Evolutionary conservation across 2,888 invertebrate genomes (phyloP).

Genomic region (Acanthococcus lagerstroemiae): DNA sequence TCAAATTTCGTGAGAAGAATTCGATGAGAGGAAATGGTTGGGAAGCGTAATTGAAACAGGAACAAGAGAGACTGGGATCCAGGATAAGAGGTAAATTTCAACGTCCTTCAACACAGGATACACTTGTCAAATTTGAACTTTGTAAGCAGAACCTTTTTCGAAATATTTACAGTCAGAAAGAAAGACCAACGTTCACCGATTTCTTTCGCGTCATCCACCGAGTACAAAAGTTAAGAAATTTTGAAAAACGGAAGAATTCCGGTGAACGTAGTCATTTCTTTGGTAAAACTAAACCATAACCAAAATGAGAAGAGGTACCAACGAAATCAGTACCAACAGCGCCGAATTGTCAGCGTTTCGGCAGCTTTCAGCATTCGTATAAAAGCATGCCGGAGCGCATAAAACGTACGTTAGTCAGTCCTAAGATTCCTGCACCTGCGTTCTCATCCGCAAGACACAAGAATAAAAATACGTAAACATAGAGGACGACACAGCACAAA

Average conservation of each 20-base stretch:
- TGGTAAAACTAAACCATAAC: conserved; percentile 7
- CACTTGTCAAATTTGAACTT: too few relatives aligned
- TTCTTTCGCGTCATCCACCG: too few relatives aligned
- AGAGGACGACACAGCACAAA: conserved; percentile 33
- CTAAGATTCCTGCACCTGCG: conserved; percentile 11
- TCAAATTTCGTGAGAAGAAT: too few relatives aligned
- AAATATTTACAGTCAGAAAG: too few relatives aligned
- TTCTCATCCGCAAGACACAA: conserved; percentile 10
- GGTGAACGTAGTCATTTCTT: not conserved
- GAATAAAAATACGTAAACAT: conserved; percentile 24
- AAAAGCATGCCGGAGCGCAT: not conserved
- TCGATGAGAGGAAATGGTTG: too few relatives aligned
- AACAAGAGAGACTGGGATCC: too few relatives aligned
- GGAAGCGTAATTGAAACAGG: too few relatives aligned
- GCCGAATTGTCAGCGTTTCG: not conserved
- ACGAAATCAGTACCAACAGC: conserved; percentile 11
- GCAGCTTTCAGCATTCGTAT: conserved; percentile 19
- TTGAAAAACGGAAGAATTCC: not conserved
- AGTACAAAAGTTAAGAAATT: too few relatives aligned
- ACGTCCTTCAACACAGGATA: too few relatives aligned
- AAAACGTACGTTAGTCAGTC: not conserved
- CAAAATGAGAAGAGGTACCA: conserved; percentile 13
- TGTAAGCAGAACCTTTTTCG: too few relatives aligned
- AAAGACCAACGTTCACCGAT: too few relatives aligned
- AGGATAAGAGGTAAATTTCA: too few relatives aligned